Evolutionary conservation across 2,888 invertebrate species (phyloP).

Genomic region (Coenonympha glycerion): DNA sequence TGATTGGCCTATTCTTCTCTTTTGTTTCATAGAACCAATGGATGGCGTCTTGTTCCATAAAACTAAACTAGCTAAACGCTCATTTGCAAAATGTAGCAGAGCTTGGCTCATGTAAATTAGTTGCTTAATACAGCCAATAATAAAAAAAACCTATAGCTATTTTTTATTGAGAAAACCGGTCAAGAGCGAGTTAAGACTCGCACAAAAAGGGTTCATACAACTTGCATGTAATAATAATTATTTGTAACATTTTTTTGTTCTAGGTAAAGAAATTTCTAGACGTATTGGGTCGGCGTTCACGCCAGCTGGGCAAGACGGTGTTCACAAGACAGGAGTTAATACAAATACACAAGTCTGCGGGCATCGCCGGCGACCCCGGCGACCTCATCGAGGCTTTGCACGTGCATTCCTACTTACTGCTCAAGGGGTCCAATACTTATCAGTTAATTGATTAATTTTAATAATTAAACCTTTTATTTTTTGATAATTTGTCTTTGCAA

Average conservation of each 20-base stretch:
- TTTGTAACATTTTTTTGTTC: conserved; percentile 35
- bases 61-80: no score
- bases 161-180: no score
- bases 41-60: no score
- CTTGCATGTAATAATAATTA: no score
- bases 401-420: conserved; percentile 88
- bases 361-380: conserved; percentile 80
- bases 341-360: conserved; percentile 80
- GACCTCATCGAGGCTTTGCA: conserved; percentile 87
- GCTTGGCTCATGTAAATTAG: no score
- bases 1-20: no score
- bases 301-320: conserved; percentile 79
- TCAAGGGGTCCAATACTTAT: conserved; percentile 85
- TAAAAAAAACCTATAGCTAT: no score
- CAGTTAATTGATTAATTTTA: conserved; percentile 57
- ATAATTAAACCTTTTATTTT: neutral
- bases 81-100: no score
- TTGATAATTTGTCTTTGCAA: neutral
- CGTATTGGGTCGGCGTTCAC: conserved; percentile 79
- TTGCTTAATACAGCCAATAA: no score
- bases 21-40: no score
- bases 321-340: conserved; percentile 86
- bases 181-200: no score
- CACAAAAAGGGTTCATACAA: no score
- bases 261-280: conserved; percentile 84